Percentiles rank a stretch among this genome's conserved stretches.
Conservation (phyloP, 2,888 invertebrate genomes). For the Agonopterix arenella region DNA sequence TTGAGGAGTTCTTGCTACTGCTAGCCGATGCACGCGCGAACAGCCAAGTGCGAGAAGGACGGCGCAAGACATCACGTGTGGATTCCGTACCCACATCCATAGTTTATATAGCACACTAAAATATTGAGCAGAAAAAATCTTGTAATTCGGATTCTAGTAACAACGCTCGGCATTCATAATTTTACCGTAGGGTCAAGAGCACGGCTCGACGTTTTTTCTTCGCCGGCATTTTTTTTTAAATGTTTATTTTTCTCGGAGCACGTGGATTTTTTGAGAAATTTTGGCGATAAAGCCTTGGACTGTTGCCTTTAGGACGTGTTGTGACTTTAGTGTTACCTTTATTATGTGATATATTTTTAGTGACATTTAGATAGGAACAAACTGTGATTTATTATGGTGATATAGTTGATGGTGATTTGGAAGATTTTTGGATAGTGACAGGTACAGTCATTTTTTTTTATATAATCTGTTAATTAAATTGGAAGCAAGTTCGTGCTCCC, state of each 20-base stretch:
- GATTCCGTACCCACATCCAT: slow-evolving; percentile 52
- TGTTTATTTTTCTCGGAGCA: slow-evolving; percentile 63
- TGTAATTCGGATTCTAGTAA: slow-evolving; percentile 73
- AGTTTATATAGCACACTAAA: slow-evolving; percentile 66
- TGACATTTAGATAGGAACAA: slow-evolving; percentile 71
- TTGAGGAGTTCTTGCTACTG: slow-evolving; percentile 41
- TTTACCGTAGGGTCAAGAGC: slow-evolving; percentile 71
- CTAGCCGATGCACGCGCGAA: slow-evolving; percentile 64
- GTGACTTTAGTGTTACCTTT: slow-evolving; percentile 72
- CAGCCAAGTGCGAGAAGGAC: slow-evolving; percentile 56
- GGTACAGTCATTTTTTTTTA: slow-evolving; percentile 45
- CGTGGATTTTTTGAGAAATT: slow-evolving; percentile 67
- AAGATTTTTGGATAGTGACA: slow-evolving; percentile 61
- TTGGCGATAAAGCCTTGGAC: slow-evolving; percentile 63
- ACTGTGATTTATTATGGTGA: slow-evolving; percentile 75
- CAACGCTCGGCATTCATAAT: slow-evolving; percentile 72
- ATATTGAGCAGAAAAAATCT: slow-evolving; percentile 73
- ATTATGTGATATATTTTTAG: slow-evolving; percentile 72
- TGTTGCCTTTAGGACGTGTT: slow-evolving; percentile 74
- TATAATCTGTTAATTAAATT: slow-evolving; percentile 36
- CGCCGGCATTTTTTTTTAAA: slow-evolving; percentile 53
- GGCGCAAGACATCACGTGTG: slow-evolving; percentile 59
- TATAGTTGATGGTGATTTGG: slow-evolving; percentile 58
- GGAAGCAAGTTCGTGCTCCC: slow-evolving; percentile 35
- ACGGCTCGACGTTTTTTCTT: slow-evolving; percentile 60